phyloP scores from a whole-genome alignment of 2,113 vertebrate species.

The Lycaon pictus region DNA sequence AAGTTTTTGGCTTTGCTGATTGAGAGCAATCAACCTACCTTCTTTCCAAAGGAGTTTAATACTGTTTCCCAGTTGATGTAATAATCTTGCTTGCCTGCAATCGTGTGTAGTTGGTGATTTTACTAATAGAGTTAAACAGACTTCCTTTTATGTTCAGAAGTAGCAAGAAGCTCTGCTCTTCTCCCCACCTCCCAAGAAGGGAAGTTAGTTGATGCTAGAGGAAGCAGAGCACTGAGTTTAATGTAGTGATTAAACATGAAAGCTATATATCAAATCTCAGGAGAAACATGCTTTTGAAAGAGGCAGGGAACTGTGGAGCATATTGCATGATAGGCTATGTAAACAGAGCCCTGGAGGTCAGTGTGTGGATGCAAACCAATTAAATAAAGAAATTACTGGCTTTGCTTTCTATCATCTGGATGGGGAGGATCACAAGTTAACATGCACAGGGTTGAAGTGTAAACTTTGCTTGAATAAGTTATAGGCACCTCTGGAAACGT shows the following conservation, averaged over 20 bases:
- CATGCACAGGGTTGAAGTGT: constrained; percentile 50
- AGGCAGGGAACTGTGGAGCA: constrained; percentile 70
- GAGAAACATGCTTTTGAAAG: constrained; percentile 80
- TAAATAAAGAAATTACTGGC: constrained; percentile 78
- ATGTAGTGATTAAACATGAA: constrained; percentile 82
- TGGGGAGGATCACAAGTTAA: constrained; percentile 68
- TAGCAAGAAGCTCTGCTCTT: constrained; percentile 63
- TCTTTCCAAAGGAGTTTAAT: constrained; percentile 47
- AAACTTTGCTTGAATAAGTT: constrained; percentile 67
- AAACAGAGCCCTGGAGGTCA: constrained; percentile 81
- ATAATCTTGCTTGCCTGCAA: constrained; percentile 47
- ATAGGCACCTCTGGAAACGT: constrained; percentile 63
- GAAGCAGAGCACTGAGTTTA: constrained; percentile 79
- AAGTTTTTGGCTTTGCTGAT: constrained; percentile 13
- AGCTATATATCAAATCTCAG: constrained; percentile 80
- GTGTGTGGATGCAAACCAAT: constrained; percentile 79
- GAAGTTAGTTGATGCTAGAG: constrained; percentile 74
- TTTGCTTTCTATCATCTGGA: constrained; percentile 78
- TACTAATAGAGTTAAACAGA: constrained; percentile 72
- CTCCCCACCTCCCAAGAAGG: constrained; percentile 74
- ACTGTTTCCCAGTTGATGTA: neutral
- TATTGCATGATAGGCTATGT: constrained; percentile 78
- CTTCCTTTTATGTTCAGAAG: constrained; percentile 78
- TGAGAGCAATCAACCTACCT: constrained; percentile 32
- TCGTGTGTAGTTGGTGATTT: constrained; percentile 46